Base-by-base conservation (phyloP, 2,797 vertebrate species). In the Lepilemur septentrionalis region DNA sequence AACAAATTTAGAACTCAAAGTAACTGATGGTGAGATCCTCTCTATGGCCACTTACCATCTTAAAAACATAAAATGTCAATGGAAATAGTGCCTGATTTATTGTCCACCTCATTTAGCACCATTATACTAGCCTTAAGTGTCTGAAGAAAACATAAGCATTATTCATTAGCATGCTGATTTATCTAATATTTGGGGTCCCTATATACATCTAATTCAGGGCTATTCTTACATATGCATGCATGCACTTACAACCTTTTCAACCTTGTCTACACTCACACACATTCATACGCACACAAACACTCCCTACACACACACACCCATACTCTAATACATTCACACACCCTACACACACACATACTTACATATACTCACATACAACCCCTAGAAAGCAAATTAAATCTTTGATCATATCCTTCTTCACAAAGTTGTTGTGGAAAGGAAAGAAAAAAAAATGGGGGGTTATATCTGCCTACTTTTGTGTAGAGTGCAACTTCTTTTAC, bases 141-240 rank as follows among this genome's bases (percentile, higher is more conserved):
- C 70, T 89, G 92, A 96, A 61, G 82, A 83, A 97, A 98, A 97
- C 1, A 78, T 41, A 81, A 32, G 69, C 35, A 85, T 1, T n/a
- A 59, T 70, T 93, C 25, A 70, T 38, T 46, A 85, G 48, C 46
- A 38, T n/a, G 5, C 4, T 43, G 55, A 48, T 72, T 63, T 94
- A 30, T 61, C 3, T 46, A 70, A 73, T 35, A 57, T 75, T 81
- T 35, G 43, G n/a, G 59, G 35, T 32, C 50, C 0, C 2, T 15
- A 35, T 22, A 28, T 17, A 75, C 15, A 38, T 70, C 30, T 13
- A 84, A 15, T 7, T 57, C 17, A 41, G 18, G 20, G 12, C 9
- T 50, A 38, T n/a, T 38, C 20, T 9, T 11, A 63, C 0, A 1
- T 41, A 20, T 0, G 22, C 5, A 15, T 3, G 23, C 43, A 2